These are phyloP conservation scores for Terrapene triunguis DNA, from an alignment of 2,113 vertebrate genomes.

Conservation along the genomic window DNA sequence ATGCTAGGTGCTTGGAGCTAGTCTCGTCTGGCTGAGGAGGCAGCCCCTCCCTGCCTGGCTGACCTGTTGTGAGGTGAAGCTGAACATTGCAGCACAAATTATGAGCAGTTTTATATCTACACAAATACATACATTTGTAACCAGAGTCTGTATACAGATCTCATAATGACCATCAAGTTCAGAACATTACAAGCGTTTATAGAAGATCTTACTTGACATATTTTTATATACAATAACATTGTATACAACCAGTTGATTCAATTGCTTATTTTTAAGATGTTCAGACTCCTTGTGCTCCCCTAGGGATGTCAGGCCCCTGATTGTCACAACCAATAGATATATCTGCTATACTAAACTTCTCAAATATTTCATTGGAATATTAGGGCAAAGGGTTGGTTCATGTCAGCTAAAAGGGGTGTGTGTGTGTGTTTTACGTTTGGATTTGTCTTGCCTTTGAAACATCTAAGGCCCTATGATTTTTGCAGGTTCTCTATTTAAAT, in stretches of 20 bases:
- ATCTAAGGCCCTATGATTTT: slow-evolving; percentile 12
- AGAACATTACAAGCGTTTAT: background rate
- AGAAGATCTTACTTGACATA: background rate
- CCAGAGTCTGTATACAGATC: background rate
- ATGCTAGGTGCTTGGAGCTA: background rate
- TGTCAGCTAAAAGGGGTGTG: slow-evolving; percentile 3
- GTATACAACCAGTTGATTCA: background rate
- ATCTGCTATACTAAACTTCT: slow-evolving; percentile 36
- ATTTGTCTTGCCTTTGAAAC: background rate
- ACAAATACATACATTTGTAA: background rate
- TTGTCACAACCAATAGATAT: background rate
- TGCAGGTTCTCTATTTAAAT: background rate
- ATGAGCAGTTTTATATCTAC: background rate
- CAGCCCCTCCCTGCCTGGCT: background rate
- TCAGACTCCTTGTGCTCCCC: background rate
- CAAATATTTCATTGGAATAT: slow-evolving; percentile 30
- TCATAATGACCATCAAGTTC: background rate
- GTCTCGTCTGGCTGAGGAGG: background rate
- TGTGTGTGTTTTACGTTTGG: background rate
- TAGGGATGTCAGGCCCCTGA: background rate
- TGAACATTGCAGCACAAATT: background rate
- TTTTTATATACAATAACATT: background rate
- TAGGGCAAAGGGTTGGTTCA: no score
- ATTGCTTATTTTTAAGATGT: background rate
- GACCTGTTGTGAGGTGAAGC: background rate